phyloP scores from a whole-genome alignment of 2,113 vertebrate genomes.

The Epinephelus cyanopodus region DNA sequence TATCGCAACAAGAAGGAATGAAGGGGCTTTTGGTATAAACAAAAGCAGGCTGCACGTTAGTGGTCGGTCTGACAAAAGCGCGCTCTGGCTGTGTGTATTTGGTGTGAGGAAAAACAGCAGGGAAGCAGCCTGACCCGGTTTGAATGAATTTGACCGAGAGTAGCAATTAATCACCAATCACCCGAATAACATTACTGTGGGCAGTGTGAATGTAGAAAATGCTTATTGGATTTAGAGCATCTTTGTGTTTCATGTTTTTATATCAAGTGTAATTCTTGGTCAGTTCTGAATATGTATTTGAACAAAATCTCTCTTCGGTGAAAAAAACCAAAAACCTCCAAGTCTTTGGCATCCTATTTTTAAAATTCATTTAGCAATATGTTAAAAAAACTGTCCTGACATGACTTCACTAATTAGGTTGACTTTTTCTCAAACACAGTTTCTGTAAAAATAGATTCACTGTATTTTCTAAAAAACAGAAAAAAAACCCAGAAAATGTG shows the following conservation, averaged over 20 bases:
- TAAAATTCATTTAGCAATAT: neutral
- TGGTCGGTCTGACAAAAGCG: conserved; percentile 13
- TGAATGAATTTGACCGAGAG: conserved; percentile 26
- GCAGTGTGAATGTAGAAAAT: conserved; percentile 20
- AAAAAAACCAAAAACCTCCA: neutral
- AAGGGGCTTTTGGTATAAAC: conserved; percentile 40
- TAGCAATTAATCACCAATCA: conserved; percentile 16
- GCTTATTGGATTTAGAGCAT: neutral
- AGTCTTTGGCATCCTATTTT: neutral
- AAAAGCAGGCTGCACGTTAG: conserved; percentile 41
- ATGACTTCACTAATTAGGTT: too few species aligned
- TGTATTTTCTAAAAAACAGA: too few species aligned
- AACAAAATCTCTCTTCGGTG: neutral
- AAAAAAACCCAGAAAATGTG: too few species aligned
- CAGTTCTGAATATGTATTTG: neutral
- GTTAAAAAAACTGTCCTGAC: too few species aligned
- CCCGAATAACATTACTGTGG: conserved; percentile 15
- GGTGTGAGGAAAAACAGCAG: conserved; percentile 26
- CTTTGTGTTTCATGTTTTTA: neutral
- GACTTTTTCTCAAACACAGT: too few species aligned
- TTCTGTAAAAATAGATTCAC: too few species aligned
- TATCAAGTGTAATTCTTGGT: neutral
- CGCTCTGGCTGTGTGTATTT: conserved; percentile 14
- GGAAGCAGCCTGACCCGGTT: conserved; percentile 33
- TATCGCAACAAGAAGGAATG: conserved; percentile 37